Base-by-base conservation (phyloP, 2,888 invertebrate species). In the Philonicus albiceps region DNA sequence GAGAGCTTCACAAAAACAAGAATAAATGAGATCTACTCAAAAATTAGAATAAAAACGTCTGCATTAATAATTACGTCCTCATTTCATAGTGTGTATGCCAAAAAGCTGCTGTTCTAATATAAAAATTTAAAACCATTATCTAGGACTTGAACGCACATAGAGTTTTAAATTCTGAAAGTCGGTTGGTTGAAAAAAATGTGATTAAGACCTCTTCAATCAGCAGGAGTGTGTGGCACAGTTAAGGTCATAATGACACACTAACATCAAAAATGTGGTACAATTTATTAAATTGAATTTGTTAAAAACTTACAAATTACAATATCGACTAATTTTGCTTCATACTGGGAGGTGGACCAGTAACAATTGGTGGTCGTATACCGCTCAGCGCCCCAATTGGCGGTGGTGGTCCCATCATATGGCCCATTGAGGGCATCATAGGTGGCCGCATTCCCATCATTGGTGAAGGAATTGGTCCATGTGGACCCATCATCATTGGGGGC, bases 361-460 rank as follows among this genome's bases (percentile, higher is more conserved):
- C 90, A 53, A 96, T 94, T 89, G 95, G 96, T 34, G 96, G 96
- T 90, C 96, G 93, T 93, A 96, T 95, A 0, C 95, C 94, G 92
- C 93, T 94, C 93, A 95, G 94, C 1, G 95, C 95, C 2, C 96
- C 96, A 94, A 96, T 95, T 90, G 95, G 95, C 87, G 95, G 93
- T 37, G 94, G 94, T 73, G 94, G 93, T 90, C 94, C 94, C 88
- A 94, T 95, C 95, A 95, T 95, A 91, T 94, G 95, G 3, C 96
- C 96, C 93, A 96, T 96, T 91, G 94, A 95, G 4, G 96, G 96
- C 93, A 96, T 96, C 93, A 95, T 95, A 92, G 95, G 95, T 27
- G 96, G 96, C 89, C 95, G 94, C 95, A 96, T 96, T 22, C 95
- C 94, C 95, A 96, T 96, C 96, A 96, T 96, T 0, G 95, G 95